Evolutionary conservation across 2,113 vertebrate species (phyloP).

Genomic region (Cettia cetti): DNA sequence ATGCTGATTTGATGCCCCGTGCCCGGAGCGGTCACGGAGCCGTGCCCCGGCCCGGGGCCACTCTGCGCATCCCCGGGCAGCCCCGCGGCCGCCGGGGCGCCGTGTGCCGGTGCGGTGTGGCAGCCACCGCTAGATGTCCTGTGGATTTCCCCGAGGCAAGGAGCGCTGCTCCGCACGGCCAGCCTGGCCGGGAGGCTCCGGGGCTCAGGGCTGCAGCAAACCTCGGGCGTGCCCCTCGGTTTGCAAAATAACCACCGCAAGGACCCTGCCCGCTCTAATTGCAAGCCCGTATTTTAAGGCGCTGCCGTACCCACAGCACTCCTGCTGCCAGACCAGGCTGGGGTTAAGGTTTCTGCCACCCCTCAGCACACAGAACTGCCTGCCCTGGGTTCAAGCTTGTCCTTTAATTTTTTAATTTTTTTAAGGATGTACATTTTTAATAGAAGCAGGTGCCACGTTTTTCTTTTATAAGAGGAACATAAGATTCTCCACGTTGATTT

Average conservation of each 20-base stretch:
- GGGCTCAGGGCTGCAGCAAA: too few relatives aligned
- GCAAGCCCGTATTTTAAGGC: not conserved
- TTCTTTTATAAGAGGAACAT: not conserved
- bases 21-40: not conserved
- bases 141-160: not conserved
- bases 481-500: not conserved
- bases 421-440: constrained; percentile 2
- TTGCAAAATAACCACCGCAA: not conserved
- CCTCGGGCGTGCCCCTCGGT: too few relatives aligned
- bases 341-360: not conserved
- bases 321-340: not conserved
- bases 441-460: not conserved
- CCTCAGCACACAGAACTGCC: not conserved
- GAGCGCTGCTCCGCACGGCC: not conserved
- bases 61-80: rapidly evolving
- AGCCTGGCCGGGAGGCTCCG: not conserved
- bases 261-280: not conserved
- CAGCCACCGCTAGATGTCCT: constrained; percentile 71
- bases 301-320: rapidly evolving
- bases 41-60: not conserved
- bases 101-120: not conserved
- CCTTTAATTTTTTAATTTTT: not conserved
- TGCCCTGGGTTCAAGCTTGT: not conserved
- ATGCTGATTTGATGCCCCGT: too few relatives aligned
- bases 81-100: too few relatives aligned